phyloP scores from a whole-genome alignment of 2,888 invertebrate species.

The Notocelia uddmanniana region DNA sequence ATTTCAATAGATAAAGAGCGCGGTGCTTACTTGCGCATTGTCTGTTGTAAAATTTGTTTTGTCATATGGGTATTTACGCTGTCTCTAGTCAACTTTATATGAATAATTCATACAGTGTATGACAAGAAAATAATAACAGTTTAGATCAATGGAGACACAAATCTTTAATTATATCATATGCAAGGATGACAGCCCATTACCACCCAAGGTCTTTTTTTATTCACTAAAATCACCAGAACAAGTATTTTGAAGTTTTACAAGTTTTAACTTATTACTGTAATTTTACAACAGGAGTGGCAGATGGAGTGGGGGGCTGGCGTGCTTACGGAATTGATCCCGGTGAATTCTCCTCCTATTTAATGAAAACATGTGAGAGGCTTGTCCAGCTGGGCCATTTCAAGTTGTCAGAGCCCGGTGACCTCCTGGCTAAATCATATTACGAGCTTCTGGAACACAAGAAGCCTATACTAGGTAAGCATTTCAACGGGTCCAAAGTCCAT shows the following conservation, averaged over 20 bases:
- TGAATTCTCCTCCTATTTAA: conserved; percentile 96
- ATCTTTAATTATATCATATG: background rate
- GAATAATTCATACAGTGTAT: background rate
- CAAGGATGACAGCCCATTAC: background rate
- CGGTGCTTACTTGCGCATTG: background rate
- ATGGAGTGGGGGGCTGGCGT: conserved; percentile 99
- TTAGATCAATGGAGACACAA: background rate
- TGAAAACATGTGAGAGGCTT: conserved; percentile 97
- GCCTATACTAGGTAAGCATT: conserved; percentile 92
- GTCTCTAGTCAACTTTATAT: background rate
- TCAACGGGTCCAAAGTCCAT: conserved; percentile 31
- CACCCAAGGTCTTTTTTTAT: conserved; percentile 1
- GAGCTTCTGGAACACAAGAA: conserved; percentile 96
- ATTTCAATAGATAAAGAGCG: background rate
- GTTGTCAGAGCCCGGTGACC: conserved; percentile 93
- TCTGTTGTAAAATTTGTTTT: conserved; percentile 11
- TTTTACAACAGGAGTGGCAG: conserved; percentile 95
- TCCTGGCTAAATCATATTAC: conserved; percentile 96
- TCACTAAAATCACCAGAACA: background rate
- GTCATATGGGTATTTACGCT: background rate
- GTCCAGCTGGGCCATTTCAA: conserved; percentile 95
- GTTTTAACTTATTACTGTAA: conserved; percentile 36
- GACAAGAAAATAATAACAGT: background rate
- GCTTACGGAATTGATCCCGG: conserved; percentile 99
- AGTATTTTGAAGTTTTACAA: background rate